Conservation (phyloP, 2,888 invertebrate species). For the Pelosia muscerda region DNA sequence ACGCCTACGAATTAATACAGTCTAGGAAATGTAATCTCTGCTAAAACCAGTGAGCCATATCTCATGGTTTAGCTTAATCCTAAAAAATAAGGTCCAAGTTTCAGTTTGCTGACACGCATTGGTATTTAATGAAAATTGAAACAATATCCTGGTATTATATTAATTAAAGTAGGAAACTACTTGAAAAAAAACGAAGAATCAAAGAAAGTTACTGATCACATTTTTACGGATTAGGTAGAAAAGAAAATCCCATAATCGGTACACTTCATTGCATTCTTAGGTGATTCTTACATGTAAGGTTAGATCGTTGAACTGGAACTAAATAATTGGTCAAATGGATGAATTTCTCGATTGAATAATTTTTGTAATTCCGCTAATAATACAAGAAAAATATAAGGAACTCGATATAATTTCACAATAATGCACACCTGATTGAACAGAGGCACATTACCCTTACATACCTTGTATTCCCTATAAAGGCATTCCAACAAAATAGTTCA, state of each 20-base stretch:
- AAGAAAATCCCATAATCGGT: neutral
- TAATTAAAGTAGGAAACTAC: neutral
- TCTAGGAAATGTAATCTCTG: no score
- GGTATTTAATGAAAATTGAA: no score
- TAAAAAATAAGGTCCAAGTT: no score
- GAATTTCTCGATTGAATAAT: neutral
- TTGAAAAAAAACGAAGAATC: neutral
- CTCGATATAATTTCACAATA: slow-evolving; percentile 16
- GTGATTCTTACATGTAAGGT: neutral
- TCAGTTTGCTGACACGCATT: no score
- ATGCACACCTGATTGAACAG: slow-evolving; percentile 25
- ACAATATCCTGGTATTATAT: neutral
- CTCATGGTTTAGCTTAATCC: no score
- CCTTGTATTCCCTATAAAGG: slow-evolving; percentile 37
- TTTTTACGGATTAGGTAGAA: neutral
- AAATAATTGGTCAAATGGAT: neutral
- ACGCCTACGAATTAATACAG: no score
- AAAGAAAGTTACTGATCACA: neutral
- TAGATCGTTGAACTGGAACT: neutral
- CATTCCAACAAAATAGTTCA: slow-evolving; percentile 45
- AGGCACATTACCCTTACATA: slow-evolving; percentile 23
- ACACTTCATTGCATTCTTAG: neutral
- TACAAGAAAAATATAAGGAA: neutral
- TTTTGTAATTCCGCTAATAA: neutral
- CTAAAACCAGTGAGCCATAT: no score